Evolutionary conservation across 2,888 invertebrate species (phyloP).

Genomic region (Andrena hattorfiana): DNA sequence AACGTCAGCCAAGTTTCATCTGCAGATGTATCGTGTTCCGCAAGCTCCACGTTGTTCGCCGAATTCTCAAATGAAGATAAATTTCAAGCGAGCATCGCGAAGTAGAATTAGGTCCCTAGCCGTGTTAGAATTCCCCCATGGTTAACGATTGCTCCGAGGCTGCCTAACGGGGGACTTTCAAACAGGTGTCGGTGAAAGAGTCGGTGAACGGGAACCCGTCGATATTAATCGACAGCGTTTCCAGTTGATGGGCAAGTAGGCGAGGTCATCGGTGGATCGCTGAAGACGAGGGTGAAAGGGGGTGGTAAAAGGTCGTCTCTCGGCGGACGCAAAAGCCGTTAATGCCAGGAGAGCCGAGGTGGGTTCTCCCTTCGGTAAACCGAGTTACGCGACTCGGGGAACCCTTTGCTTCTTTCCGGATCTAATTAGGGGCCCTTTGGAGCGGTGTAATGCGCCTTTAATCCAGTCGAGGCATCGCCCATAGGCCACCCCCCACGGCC

Average conservation of each 20-base stretch:
- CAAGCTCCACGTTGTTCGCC: too few species aligned
- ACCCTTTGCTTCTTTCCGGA: conserved; percentile 84
- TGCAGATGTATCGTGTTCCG: too few species aligned
- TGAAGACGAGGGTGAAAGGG: conserved; percentile 31
- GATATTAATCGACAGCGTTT: conserved; percentile 55
- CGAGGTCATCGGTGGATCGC: conserved; percentile 31
- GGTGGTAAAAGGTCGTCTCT: conserved; percentile 79
- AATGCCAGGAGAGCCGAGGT: conserved; percentile 73
- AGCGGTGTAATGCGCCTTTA: conserved; percentile 82
- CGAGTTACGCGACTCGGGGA: conserved; percentile 83
- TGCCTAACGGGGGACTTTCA: neutral
- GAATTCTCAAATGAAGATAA: too few species aligned
- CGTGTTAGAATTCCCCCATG: neutral
- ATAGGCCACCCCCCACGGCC: conserved; percentile 56
- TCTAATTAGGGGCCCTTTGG: conserved; percentile 83
- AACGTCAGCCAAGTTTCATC: too few species aligned
- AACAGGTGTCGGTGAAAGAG: conserved; percentile 34
- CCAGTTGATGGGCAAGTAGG: conserved; percentile 28
- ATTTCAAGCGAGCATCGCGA: neutral
- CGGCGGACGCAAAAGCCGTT: conserved; percentile 80
- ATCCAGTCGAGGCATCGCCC: conserved; percentile 77
- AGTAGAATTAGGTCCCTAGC: neutral
- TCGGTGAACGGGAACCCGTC: conserved; percentile 31
- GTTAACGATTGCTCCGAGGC: too few species aligned
- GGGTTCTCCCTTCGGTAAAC: conserved; percentile 80